phyloP scores from a whole-genome alignment of 2,797 vertebrate species.

The Ctenopoma kingsleyae region DNA sequence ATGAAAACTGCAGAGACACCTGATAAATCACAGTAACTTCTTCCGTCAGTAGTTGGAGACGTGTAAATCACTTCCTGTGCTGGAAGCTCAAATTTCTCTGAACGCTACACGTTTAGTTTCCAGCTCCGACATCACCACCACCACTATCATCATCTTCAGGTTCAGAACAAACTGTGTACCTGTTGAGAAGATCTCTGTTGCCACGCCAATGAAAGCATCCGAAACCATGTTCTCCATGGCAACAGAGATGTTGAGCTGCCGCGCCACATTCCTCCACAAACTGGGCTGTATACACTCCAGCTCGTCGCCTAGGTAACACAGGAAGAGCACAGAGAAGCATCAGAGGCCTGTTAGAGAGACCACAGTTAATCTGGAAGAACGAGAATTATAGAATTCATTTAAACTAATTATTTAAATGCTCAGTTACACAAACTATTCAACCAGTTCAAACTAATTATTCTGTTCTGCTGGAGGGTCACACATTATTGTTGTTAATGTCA shows the following conservation, averaged over 20 bases:
- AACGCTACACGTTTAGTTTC: constrained; percentile 7
- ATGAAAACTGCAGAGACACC: constrained; percentile 17
- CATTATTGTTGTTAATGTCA: not conserved
- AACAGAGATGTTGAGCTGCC: constrained; percentile 93
- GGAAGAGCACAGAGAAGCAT: constrained; percentile 16
- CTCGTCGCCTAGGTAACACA: constrained; percentile 89
- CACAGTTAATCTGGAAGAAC: not conserved
- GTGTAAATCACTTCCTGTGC: constrained; percentile 41
- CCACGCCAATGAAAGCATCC: constrained; percentile 93
- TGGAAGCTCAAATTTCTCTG: constrained; percentile 2
- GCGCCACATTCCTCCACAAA: constrained; percentile 92
- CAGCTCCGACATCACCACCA: constrained; percentile 9
- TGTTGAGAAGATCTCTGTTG: constrained; percentile 93
- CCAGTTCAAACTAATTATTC: not conserved
- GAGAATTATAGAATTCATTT: constrained; percentile 2
- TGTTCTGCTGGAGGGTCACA: not conserved
- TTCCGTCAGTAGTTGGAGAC: constrained; percentile 30
- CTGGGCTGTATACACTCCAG: constrained; percentile 94
- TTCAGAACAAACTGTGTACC: constrained; percentile 78
- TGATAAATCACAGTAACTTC: constrained; percentile 24
- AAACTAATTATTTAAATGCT: not conserved
- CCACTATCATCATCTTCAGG: constrained; percentile 6
- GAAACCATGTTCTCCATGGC: constrained; percentile 92
- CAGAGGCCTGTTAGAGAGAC: constrained; percentile 14
- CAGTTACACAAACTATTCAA: constrained; percentile 4